Conservation (phyloP, 2,888 invertebrate species). For the Ophonus ardosiacus region DNA sequence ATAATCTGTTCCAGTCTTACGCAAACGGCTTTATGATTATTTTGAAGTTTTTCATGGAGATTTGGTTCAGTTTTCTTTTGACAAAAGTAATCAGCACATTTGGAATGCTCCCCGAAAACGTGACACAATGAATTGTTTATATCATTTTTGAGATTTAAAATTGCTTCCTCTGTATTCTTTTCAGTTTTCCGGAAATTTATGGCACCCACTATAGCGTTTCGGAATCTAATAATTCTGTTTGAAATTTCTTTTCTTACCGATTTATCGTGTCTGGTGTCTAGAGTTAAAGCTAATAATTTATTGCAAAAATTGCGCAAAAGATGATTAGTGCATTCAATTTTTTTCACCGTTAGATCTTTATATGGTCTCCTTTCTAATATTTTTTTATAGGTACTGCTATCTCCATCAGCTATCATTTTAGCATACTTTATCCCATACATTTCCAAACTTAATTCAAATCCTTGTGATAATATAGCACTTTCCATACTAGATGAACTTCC, state of each 20-base stretch:
- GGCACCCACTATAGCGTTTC: not conserved
- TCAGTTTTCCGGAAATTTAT: not conserved
- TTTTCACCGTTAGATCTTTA: not conserved
- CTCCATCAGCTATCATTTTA: constrained; percentile 6
- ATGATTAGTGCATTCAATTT: constrained; percentile 1
- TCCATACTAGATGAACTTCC: too few species aligned
- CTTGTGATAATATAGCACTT: too few species aligned
- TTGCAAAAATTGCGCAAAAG: not conserved
- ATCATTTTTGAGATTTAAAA: constrained; percentile 37
- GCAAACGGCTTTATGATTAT: not conserved
- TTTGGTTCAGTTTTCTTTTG: constrained; percentile 11
- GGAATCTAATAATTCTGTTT: not conserved
- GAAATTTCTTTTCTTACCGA: not conserved
- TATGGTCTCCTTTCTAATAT: not conserved
- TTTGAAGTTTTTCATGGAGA: not conserved
- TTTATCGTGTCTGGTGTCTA: not conserved
- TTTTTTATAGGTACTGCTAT: not conserved
- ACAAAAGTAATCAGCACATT: constrained; percentile 63
- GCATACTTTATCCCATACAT: not conserved
- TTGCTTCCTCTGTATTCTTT: not conserved
- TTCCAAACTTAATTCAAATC: not conserved
- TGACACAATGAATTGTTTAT: constrained; percentile 57
- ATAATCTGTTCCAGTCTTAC: not conserved
- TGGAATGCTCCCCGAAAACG: constrained; percentile 64
- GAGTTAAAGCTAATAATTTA: not conserved